Percentiles rank a stretch among this genome's conserved stretches.
These are phyloP conservation scores for Coranthus polyacanthus DNA, from an alignment of 2,797 vertebrate genomes.

Conservation along the genomic window DNA sequence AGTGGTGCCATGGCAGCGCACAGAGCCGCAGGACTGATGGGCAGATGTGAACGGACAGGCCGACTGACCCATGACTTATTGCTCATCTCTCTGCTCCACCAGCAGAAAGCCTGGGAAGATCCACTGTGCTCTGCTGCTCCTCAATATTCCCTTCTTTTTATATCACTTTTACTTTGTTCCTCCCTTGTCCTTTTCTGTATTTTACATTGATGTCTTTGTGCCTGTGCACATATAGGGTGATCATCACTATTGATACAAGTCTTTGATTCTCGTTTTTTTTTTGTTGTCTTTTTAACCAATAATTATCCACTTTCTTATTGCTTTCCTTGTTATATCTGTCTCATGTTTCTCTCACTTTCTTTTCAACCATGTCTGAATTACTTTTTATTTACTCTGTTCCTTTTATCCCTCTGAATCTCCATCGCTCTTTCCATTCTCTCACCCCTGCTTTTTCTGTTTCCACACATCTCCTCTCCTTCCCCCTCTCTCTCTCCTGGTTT, in stretches of 20 bases:
- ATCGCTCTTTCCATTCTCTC: conserved; percentile 42
- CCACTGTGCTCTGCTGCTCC: conserved; percentile 53
- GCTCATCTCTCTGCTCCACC: conserved; percentile 75
- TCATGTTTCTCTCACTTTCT: not conserved
- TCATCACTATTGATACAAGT: conserved; percentile 1
- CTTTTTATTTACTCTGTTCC: conserved; percentile 27
- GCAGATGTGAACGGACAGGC: conserved; percentile 71
- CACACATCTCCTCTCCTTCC: conserved; percentile 17
- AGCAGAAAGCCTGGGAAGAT: conserved; percentile 71
- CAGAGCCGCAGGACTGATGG: conserved; percentile 53
- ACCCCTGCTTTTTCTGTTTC: conserved; percentile 16
- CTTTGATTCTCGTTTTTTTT: not conserved
- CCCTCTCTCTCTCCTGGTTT: conserved; percentile 76
- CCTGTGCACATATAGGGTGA: not conserved
- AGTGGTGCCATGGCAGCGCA: conserved; percentile 44
- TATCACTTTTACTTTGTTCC: conserved; percentile 53
- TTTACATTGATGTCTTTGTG: conserved; percentile 10
- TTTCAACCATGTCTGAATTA: conserved; percentile 5
- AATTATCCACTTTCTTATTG: not conserved
- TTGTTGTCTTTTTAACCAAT: not conserved
- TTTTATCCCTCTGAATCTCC: conserved; percentile 63
- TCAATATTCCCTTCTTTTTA: conserved; percentile 50
- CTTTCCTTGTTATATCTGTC: not conserved
- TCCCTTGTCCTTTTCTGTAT: not conserved
- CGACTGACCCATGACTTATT: conserved; percentile 76